Evolutionary conservation across 2,888 invertebrate genomes (phyloP).

Genomic region (Elmis aenea): DNA sequence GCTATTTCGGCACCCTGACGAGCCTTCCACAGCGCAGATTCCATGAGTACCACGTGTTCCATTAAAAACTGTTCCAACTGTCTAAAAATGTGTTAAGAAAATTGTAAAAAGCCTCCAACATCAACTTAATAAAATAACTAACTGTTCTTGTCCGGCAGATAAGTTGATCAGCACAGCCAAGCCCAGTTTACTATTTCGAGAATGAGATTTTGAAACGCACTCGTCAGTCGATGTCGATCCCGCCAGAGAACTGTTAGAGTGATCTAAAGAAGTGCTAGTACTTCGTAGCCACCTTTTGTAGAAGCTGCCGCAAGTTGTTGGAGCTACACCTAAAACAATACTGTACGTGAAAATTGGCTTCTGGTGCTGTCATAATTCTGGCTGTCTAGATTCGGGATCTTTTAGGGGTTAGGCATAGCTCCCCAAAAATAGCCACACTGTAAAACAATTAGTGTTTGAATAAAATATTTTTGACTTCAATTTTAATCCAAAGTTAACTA

Average conservation of each 20-base stretch:
- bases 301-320: conserved; percentile 47
- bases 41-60: conserved; percentile 73
- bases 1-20: conserved; percentile 63
- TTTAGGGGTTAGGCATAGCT: no score
- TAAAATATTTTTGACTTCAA: no score
- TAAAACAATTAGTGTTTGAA: no score
- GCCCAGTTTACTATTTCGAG: conserved; percentile 53
- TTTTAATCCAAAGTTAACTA: no score
- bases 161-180: conserved; percentile 61
- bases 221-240: conserved; percentile 25
- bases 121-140: conserved; percentile 23
- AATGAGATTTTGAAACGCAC: conserved; percentile 24
- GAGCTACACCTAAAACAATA: conserved; percentile 11
- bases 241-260: conserved; percentile 32
- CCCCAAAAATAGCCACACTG: no score
- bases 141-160: conserved; percentile 53
- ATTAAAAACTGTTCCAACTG: conserved; percentile 70
- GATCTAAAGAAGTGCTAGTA: conserved; percentile 52
- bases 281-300: conserved; percentile 53
- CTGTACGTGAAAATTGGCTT: no score
- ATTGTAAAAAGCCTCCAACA: neutral
- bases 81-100: conserved; percentile 39
- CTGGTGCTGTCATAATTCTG: no score
- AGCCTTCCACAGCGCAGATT: conserved; percentile 67
- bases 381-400: no score